Percentiles rank a stretch among this genome's conserved stretches.
Conservation (phyloP, 2,797 vertebrate genomes). For the Thripadectes ignobilis region DNA sequence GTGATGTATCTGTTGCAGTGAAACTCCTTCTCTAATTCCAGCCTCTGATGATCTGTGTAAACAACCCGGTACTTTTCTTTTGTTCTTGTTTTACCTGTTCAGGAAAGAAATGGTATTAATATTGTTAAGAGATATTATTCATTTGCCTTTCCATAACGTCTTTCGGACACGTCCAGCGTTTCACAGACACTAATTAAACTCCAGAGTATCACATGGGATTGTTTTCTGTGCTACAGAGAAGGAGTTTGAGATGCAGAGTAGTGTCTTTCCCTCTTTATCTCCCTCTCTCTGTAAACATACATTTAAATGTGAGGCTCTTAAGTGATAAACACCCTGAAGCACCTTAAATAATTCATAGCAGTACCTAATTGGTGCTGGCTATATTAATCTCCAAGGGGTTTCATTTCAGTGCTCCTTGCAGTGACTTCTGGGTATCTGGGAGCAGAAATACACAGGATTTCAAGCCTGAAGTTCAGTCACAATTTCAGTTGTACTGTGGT, state of each 20-base stretch:
- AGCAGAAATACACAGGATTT: neutral
- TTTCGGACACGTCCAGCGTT: neutral
- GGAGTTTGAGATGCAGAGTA: neutral
- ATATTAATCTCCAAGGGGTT: neutral
- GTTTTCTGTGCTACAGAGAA: neutral
- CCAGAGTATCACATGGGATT: neutral
- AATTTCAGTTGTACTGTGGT: neutral
- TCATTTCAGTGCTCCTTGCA: neutral
- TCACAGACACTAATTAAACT: neutral
- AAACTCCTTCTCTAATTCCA: constrained; percentile 97
- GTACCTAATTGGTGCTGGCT: neutral
- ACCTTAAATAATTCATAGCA: neutral
- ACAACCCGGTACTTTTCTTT: constrained; percentile 97
- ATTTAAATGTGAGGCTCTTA: neutral
- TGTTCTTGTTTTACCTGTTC: constrained; percentile 93
- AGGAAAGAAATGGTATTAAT: constrained; percentile 24
- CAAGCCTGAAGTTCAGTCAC: neutral
- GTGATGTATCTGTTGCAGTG: constrained; percentile 97
- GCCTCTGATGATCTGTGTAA: constrained; percentile 93
- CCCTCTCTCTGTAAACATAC: neutral
- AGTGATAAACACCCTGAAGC: neutral
- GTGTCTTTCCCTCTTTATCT: neutral
- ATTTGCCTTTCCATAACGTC: neutral
- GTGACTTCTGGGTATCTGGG: neutral
- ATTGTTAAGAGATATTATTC: constrained; percentile 5